These are phyloP conservation scores for Scaptomyza flava DNA, from an alignment of 2,888 invertebrate genomes.

Conservation along the genomic window DNA sequence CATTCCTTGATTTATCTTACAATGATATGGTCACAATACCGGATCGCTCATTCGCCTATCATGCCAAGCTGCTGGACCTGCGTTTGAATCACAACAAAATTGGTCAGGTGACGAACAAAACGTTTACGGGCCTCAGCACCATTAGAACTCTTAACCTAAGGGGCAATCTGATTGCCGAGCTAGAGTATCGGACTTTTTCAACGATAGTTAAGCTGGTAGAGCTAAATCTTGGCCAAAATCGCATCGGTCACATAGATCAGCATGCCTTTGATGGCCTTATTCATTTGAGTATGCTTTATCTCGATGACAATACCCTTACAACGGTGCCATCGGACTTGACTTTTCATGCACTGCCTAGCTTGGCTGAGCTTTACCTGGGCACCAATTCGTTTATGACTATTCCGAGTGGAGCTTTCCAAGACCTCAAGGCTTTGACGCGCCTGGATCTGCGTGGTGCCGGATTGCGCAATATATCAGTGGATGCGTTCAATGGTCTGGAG, in stretches of 20 bases:
- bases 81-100: conserved; percentile 94
- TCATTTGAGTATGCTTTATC: conserved; percentile 91
- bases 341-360: conserved; percentile 89
- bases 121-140: conserved; percentile 91
- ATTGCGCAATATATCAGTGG: conserved; percentile 90
- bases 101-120: conserved; percentile 91
- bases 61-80: conserved; percentile 92
- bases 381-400: conserved; percentile 92
- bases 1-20: conserved; percentile 92
- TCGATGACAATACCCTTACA: conserved; percentile 93
- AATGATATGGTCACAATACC: conserved; percentile 94
- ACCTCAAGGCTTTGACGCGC: conserved; percentile 90
- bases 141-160: conserved; percentile 92
- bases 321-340: conserved; percentile 89
- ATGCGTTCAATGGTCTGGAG: conserved; percentile 89
- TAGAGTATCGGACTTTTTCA: conserved; percentile 90
- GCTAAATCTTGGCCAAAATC: conserved; percentile 93
- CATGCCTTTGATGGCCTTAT: conserved; percentile 91
- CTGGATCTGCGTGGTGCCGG: conserved; percentile 93
- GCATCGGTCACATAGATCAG: conserved; percentile 91
- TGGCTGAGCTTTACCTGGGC: conserved; percentile 94
- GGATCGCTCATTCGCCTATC: conserved; percentile 90
- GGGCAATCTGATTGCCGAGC: conserved; percentile 92
- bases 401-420: conserved; percentile 91
- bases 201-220: conserved; percentile 92